phyloP scores from a whole-genome alignment of 2,888 invertebrate genomes.

The Drosophila dives region DNA sequence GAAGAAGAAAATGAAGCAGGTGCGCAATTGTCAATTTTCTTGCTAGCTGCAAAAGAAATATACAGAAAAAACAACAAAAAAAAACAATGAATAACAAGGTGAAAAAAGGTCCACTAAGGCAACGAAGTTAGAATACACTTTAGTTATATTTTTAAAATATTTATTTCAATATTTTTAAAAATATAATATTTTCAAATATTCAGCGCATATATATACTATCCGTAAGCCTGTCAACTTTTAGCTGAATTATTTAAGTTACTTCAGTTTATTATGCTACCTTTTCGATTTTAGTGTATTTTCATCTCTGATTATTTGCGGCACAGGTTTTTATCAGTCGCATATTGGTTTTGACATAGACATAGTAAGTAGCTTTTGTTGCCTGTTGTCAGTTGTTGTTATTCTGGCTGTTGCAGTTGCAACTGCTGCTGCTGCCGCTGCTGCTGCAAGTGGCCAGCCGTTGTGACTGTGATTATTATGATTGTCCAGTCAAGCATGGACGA shows the following conservation, averaged over 20 bases:
- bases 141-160: not conserved
- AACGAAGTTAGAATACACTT: conserved; percentile 52
- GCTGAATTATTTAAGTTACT: not conserved
- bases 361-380: conserved; percentile 80
- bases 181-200: not conserved
- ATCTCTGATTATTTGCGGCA: conserved; percentile 68
- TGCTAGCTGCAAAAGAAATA: conserved; percentile 52
- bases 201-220: not conserved
- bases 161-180: not conserved
- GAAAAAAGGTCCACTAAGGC: not conserved
- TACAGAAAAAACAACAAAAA: conserved; percentile 51
- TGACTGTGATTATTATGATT: conserved; percentile 80
- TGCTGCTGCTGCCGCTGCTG: conserved; percentile 40
- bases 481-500: conserved; percentile 79
- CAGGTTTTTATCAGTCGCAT: conserved; percentile 78
- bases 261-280: not conserved
- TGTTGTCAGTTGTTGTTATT: conserved; percentile 55
- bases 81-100: conserved; percentile 68
- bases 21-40: conserved; percentile 78
- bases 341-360: conserved; percentile 76
- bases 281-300: conserved; percentile 53
- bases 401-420: conserved; percentile 25
- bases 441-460: conserved; percentile 48
- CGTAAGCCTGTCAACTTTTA: not conserved
- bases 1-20: conserved; percentile 74